phyloP scores from a whole-genome alignment of 1,140 invertebrate species.

The Drosophila virilis region DNA sequence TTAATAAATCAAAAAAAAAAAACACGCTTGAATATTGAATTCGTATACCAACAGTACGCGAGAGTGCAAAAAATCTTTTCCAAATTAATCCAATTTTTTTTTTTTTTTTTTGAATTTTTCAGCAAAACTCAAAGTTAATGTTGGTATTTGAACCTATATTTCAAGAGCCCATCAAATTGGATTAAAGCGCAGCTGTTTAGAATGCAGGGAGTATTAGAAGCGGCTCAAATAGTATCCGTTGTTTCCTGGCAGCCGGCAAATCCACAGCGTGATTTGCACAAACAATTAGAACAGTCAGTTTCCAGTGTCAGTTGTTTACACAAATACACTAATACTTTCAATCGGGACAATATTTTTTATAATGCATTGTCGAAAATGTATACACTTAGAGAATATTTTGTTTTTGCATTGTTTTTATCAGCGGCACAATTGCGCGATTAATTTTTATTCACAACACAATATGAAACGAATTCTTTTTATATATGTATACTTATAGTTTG shows the following conservation, averaged over 20 bases:
- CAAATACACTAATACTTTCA: not conserved
- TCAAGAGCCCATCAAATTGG: constrained; percentile 55
- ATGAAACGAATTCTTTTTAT: constrained; percentile 36
- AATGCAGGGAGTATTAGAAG: constrained; percentile 17
- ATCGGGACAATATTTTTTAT: constrained; percentile 10
- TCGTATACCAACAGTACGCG: constrained; percentile 36
- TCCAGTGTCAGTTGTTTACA: constrained; percentile 30
- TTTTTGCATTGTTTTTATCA: constrained; percentile 13
- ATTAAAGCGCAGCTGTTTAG: constrained; percentile 67
- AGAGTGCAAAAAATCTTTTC: constrained; percentile 44
- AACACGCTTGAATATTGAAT: constrained; percentile 52
- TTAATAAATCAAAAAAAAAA: constrained; percentile 75
- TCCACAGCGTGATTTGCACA: not conserved
- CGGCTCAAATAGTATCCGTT: not conserved
- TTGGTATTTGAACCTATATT: constrained; percentile 49
- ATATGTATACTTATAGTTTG: constrained; percentile 69
- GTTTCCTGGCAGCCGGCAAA: not conserved
- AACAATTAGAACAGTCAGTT: constrained; percentile 18
- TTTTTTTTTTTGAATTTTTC: constrained; percentile 49
- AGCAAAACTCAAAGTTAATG: constrained; percentile 28
- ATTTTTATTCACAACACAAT: constrained; percentile 27
- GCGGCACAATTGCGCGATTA: constrained; percentile 13
- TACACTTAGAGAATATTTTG: constrained; percentile 13
- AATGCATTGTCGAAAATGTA: not conserved
- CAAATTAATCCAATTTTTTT: constrained; percentile 50